Conservation (phyloP, 2,797 vertebrate species). For the Alca torda region DNA sequence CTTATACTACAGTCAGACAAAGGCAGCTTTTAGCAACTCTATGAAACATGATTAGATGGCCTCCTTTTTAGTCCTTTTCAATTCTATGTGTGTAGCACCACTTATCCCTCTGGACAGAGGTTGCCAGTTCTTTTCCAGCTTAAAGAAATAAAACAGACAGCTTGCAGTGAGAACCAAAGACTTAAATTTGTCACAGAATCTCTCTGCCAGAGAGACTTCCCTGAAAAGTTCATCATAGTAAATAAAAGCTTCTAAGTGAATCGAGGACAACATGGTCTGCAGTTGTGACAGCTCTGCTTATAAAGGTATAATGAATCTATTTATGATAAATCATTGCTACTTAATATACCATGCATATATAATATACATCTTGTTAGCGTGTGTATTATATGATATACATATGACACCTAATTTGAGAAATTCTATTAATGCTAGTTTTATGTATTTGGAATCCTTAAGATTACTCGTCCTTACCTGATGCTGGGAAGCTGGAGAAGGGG, state of each 20-base stretch:
- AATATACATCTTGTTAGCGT: not conserved
- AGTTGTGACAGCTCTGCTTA: not conserved
- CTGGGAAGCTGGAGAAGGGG: not conserved
- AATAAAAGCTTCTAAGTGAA: not conserved
- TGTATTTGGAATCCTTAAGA: not conserved
- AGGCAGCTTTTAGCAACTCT: not conserved
- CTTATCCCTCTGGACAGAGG: not conserved
- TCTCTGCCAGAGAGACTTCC: not conserved
- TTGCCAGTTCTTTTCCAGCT: not conserved
- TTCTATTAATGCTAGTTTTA: not conserved
- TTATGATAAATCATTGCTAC: not conserved
- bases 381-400: not conserved
- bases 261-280: not conserved
- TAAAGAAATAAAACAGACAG: not conserved
- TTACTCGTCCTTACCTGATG: not conserved
- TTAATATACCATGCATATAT: not conserved
- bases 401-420: not conserved
- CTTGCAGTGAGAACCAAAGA: not conserved
- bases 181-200: not conserved
- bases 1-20: not conserved
- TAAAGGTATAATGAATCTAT: not conserved
- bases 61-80: not conserved
- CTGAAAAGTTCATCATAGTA: not conserved
- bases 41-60: accelerated
- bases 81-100: not conserved